These are phyloP conservation scores for Lepidocyrtoides sp. DNA, from an alignment of 2,888 invertebrate species.

Conservation along the genomic window DNA sequence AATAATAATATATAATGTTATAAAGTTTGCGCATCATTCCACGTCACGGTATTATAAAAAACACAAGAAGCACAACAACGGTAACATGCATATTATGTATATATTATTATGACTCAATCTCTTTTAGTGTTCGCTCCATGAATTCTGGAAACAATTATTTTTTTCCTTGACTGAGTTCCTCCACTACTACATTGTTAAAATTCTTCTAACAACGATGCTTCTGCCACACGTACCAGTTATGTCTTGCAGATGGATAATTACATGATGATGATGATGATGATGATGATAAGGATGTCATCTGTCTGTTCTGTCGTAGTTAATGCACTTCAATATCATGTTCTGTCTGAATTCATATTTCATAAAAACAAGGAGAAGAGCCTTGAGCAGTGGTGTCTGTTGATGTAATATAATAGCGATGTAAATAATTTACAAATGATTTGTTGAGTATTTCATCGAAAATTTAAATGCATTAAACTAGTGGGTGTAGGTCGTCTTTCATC, in stretches of 20 bases:
- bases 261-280: neutral
- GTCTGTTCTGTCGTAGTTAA: neutral
- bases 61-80: neutral
- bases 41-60: neutral
- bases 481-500: constrained; percentile 1
- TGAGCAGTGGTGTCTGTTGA: constrained; percentile 26
- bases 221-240: neutral
- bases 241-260: neutral
- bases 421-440: constrained; percentile 40
- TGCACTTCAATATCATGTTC: neutral
- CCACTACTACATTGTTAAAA: neutral
- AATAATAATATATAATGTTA: neutral
- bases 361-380: constrained; percentile 26
- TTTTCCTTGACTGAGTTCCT: neutral
- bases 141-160: constrained; percentile 40
- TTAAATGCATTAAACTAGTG: constrained; percentile 9
- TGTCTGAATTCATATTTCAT: neutral
- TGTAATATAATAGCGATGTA: neutral
- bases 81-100: neutral
- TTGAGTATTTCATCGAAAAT: constrained; percentile 65
- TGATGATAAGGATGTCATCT: constrained; percentile 14
- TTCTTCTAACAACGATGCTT: neutral
- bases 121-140: neutral
- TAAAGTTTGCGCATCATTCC: neutral
- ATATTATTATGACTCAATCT: constrained; percentile 8